Conservation (phyloP, 2,888 invertebrate species). For the Rotaria sp. region DNA sequence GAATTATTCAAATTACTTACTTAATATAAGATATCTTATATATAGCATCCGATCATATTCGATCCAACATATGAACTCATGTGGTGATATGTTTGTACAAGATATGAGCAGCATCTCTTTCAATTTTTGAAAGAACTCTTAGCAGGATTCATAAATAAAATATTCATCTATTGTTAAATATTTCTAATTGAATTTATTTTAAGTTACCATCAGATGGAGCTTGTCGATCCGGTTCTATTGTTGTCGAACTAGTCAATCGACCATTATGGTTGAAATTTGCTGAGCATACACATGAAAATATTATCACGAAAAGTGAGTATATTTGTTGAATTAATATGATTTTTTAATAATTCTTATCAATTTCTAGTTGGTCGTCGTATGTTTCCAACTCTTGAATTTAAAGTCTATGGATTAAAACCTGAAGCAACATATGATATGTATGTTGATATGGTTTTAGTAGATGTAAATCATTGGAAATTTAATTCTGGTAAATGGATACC, state of each 20-base stretch:
- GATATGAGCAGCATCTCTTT: no score
- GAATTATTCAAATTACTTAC: no score
- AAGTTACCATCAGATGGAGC: neutral
- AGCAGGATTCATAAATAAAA: no score
- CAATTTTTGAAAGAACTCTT: no score
- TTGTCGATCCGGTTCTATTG: neutral
- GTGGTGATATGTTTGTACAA: no score
- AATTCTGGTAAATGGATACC: slow-evolving; percentile 53
- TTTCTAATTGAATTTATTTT: no score
- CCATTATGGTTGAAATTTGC: slow-evolving; percentile 55
- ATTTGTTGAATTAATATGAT: neutral
- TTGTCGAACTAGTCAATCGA: slow-evolving; percentile 44
- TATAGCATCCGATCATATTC: no score
- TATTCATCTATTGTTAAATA: no score
- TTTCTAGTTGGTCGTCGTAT: slow-evolving; percentile 51
- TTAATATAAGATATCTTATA: no score
- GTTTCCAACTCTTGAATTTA: slow-evolving; percentile 57
- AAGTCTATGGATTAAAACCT: slow-evolving; percentile 54
- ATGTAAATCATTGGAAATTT: slow-evolving; percentile 55
- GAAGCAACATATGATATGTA: slow-evolving; percentile 55
- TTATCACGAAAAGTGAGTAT: slow-evolving; percentile 51
- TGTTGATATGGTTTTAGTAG: slow-evolving; percentile 56
- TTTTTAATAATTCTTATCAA: neutral
- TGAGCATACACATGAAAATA: slow-evolving; percentile 51
- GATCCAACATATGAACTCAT: no score